Conservation (phyloP, 2,888 invertebrate species). For the Andrena trimmerana region DNA sequence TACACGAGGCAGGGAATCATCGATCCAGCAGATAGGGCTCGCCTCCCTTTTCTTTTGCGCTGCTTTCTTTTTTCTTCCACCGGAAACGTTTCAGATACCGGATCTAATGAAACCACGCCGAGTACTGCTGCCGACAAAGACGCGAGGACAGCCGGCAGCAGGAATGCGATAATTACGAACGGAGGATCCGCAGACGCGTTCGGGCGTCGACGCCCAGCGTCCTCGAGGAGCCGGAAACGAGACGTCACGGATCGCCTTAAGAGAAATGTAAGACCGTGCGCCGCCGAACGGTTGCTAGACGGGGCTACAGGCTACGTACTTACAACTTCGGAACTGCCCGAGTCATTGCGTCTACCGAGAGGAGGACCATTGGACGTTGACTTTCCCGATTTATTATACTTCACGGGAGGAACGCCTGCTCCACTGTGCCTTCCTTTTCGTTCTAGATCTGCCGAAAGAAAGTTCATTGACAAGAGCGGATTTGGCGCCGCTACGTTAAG, state of each 20-base stretch:
- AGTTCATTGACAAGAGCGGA: no score
- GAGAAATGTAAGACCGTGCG: constrained; percentile 35
- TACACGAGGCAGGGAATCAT: background rate
- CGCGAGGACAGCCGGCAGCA: constrained; percentile 37
- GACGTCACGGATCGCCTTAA: constrained; percentile 15
- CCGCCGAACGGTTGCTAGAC: background rate
- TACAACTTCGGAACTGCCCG: no score
- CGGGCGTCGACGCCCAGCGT: constrained; percentile 43
- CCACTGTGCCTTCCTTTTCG: no score
- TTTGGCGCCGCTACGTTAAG: no score
- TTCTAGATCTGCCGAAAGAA: no score
- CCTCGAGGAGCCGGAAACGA: constrained; percentile 40
- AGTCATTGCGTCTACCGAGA: no score
- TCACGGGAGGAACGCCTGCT: no score
- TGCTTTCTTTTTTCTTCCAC: background rate
- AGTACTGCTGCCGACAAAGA: constrained; percentile 36
- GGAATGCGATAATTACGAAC: constrained; percentile 76
- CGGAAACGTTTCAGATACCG: constrained; percentile 65
- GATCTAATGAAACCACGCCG: constrained; percentile 64
- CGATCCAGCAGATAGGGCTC: constrained; percentile 12
- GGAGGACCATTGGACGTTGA: no score
- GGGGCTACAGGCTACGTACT: background rate
- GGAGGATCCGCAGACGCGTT: constrained; percentile 47
- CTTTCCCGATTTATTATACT: no score
- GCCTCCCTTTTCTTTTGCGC: background rate